Base-by-base conservation (phyloP, 2,113 vertebrate species). In the Odontesthes bonariensis region DNA sequence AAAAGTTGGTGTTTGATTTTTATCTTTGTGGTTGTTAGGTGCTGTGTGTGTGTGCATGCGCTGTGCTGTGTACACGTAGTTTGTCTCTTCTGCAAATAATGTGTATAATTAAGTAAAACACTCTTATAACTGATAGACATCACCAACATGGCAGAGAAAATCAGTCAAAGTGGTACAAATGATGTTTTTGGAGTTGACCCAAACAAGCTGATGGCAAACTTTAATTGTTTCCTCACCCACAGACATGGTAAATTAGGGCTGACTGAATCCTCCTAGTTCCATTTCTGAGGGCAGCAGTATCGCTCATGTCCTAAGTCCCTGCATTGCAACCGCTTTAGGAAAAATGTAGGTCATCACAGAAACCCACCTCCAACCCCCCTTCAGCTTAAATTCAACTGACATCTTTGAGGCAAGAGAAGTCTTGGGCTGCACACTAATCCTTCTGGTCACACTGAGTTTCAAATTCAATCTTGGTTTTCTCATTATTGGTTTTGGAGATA, bases 381-480 rank as follows among this genome's bases (percentile, higher is more conserved):
- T 53, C 72, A 79, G 84, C 89, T 89, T 84, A 80, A 90, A 92
- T 91, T 86, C 86, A 72, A 82, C 89, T 61, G 69, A 88, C 83
- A 86, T 92, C 89, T 92, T 86, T 88, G 87, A 89, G 86, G 84
- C 86, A 88, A 86, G 86, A 87, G 75, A 88, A 86, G 78, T 92
- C 81, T 86, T 27, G 32, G 84, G 85, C 73, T 86, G 80, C 86
- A 83, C 80, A 73, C 69, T 92, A 94, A 94, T 93, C 93, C 90
- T 89, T 87, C 75, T 73, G 77, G 88, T 93, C 91, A 93, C 79
- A 90, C 88, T 70, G 83, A 92, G 92, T 94, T 93, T 92, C 85
- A 90, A 93, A 94, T 93, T 93, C 91, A 90, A 93, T 93, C 89
- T 92, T 72, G 46, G 77, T 93, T 93, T 92, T 92, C 91, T 92